Evolutionary conservation across 2,113 vertebrate genomes (phyloP), one percentile per base, ranked within the genome.

Genomic region (Eptesicus fuscus): DNA sequence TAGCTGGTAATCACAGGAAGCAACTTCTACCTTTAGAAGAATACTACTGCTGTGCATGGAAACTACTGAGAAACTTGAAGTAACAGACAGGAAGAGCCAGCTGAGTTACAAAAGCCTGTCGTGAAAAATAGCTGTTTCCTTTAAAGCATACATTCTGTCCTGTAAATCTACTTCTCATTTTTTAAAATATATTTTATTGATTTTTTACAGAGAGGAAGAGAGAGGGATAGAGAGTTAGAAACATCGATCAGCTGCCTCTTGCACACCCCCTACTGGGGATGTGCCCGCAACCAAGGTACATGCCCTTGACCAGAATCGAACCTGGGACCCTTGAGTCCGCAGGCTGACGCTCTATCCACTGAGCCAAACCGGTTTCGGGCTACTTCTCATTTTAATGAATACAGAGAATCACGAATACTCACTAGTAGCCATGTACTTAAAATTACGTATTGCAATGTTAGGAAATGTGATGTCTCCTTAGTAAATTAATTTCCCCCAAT

Each of bases 1-100:
- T 76, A 70, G 35, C 90, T 88, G 69, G 56, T 91, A 87, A 95
- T 95, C 78, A 87, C 3, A 59, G 69, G 63, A 97, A 96, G 30
- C 30, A 83, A 85, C 83, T 77, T 91, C 78, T 94, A 37, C 78
- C 89, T 71, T 93, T 42, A 92, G 82, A 85, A 83, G n/a, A 30
- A 63, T 37, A 25, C 11, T 53, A 17, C 56, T 93, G 95, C 80
- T 94, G 49, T 56, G 17, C 28, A 37, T 82, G 49, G 74, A 59
- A 67, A 91, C 22, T 14, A 9, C n/a, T 53, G 13, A 95, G 37
- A 88, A 90, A 70, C 11, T 42, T 76, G 3, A 40, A 70, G 37
- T 71, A 40, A 56, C 14, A 71, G 61, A 35, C 65, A 49, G 59
- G 59, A 89, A 91, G 40, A 71, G 16, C 37, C 0, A 0, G 59